Evolutionary conservation across 2,113 vertebrate species (phyloP).

Genomic region (Anolis carolinensis): DNA sequence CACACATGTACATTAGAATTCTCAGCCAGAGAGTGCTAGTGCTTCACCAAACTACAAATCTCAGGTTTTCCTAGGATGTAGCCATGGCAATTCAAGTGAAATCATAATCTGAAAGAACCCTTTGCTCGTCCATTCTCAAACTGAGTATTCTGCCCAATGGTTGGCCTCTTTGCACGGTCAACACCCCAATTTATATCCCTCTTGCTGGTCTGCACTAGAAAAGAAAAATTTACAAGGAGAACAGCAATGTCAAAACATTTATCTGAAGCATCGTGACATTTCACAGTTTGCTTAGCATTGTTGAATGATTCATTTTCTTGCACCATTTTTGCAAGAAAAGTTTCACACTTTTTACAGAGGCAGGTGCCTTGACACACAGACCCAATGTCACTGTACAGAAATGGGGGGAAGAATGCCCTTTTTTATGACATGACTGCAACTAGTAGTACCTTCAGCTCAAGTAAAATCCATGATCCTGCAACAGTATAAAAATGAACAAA

Average conservation of each 20-base stretch:
- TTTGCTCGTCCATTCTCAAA: too few relatives aligned
- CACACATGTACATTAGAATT: too few relatives aligned
- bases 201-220: constrained; percentile 19
- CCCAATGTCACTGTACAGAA: neutral
- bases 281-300: constrained; percentile 45
- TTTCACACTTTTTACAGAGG: neutral
- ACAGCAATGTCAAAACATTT: constrained; percentile 60
- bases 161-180: neutral
- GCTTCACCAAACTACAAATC: too few relatives aligned
- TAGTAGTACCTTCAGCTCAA: neutral
- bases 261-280: constrained; percentile 40
- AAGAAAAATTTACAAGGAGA: constrained; percentile 36
- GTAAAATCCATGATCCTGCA: neutral
- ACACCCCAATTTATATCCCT: neutral
- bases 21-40: too few relatives aligned
- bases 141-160: neutral
- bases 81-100: too few relatives aligned
- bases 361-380: constrained; percentile 15
- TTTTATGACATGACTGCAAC: neutral
- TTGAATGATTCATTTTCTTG: constrained; percentile 53
- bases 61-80: too few relatives aligned
- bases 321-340: constrained; percentile 35
- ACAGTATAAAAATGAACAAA: neutral
- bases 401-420: neutral
- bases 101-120: too few relatives aligned